Base-by-base conservation (phyloP, 2,797 vertebrate species). In the Emys orbicularis region DNA sequence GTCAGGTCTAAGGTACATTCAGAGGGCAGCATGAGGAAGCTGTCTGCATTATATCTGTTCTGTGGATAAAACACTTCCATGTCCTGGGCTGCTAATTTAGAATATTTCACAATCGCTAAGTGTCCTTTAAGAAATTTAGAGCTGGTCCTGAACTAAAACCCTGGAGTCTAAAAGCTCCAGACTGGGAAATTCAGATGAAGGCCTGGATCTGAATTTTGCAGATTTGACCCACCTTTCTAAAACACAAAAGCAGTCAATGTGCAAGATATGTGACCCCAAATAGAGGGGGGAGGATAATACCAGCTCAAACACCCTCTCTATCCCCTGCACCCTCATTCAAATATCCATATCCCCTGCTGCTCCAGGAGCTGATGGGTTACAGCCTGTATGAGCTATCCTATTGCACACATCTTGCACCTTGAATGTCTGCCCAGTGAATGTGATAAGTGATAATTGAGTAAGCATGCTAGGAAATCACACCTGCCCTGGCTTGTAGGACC, bases 381-480 rank as follows among this genome's bases (percentile, higher is more conserved):
- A 23, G 15, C 44, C 25, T 12, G 41, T 50, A 21, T 79, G 10
- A 81, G 3, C 1, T 2, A 90, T 76, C 57, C 34, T 0, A 12
- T 18, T n/a, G 16, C 65, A 0, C 0, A 37, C 37, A 52, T 37
- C 6, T 52, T 72, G 47, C 0, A 0, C 5, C 2, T 7, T 34
- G 57, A 80, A 31, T 0, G 1, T 1, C 44, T 87, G 88, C 79
- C 83, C 1, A 9, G 37, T 29, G 72, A 83, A 53, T 86, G 41
- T 47, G 47, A 29, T 50, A 53, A 65, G 79, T 2, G 31, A 47
- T 59, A 87, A 89, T 34, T 34, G 53, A 0, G 0, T 29, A 59
- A 21, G 31, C 8, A 15, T 1, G 31, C 59, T 54, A 79, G 79
- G 86, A 89, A 92, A 86, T 82, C 82, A 54, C 83, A 93, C 77